A percentile compares a stretch with the other conserved stretches of the same genome.
These are phyloP conservation scores for Fistularia tabacaria DNA, from an alignment of 2,797 vertebrate species.

Conservation along the genomic window DNA sequence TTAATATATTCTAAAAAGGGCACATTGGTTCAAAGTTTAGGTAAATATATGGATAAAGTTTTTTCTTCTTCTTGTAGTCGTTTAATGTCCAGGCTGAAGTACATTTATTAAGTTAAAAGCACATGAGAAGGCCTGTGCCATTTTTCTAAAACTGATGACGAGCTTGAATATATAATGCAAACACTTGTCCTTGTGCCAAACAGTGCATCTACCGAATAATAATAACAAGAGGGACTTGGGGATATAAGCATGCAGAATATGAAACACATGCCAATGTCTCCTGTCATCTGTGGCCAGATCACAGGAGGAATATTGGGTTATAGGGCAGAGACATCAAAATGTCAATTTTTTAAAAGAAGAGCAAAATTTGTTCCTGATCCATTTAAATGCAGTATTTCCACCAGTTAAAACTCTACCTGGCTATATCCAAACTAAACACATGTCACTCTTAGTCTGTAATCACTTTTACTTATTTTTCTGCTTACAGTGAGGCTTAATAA, in stretches of 20 bases:
- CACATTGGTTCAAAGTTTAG: constrained; percentile 62
- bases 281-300: constrained; percentile 34
- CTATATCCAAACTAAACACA: too few species aligned
- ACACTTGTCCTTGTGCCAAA: constrained; percentile 81
- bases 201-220: constrained; percentile 76
- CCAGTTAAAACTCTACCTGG: too few species aligned
- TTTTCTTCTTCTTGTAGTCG: constrained; percentile 51
- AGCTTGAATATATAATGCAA: constrained; percentile 84
- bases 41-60: constrained; percentile 75
- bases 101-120: constrained; percentile 77
- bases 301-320: constrained; percentile 15
- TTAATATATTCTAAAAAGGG: constrained; percentile 46
- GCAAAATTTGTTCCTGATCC: too few species aligned
- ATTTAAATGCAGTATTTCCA: too few species aligned
- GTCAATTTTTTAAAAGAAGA: too few species aligned
- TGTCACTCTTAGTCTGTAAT: too few species aligned
- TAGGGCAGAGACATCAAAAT: not conserved
- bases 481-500: too few species aligned
- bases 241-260: constrained; percentile 50
- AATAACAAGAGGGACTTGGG: constrained; percentile 69
- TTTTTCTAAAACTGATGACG: constrained; percentile 80
- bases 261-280: constrained; percentile 52
- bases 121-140: constrained; percentile 64
- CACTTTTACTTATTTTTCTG: too few species aligned
- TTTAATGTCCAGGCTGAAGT: constrained; percentile 62